Conservation (phyloP, 2,113 vertebrate species). For the Ailuropoda melanoleuca region DNA sequence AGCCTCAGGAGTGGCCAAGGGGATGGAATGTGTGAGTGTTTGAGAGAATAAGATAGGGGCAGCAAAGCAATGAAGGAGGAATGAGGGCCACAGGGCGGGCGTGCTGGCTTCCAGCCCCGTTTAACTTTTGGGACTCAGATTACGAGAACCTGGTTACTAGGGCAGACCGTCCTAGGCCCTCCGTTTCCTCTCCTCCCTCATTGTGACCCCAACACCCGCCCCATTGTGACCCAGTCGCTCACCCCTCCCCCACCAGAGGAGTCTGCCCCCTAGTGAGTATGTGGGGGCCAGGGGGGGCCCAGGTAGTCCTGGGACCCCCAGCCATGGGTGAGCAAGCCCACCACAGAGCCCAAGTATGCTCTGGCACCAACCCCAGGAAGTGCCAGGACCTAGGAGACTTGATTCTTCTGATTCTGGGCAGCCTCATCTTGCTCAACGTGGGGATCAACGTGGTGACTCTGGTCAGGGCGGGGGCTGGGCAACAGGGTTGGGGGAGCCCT, state of each 20-base stretch:
- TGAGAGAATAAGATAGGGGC: not conserved
- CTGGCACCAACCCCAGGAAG: slow-evolving; percentile 63
- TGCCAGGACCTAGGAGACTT: slow-evolving; percentile 78
- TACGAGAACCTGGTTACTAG: not conserved
- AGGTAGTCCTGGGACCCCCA: slow-evolving; percentile 67
- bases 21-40: not conserved
- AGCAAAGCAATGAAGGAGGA: not conserved
- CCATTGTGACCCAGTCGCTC: slow-evolving; percentile 59
- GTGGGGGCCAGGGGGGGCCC: slow-evolving; percentile 55
- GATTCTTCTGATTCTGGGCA: slow-evolving; percentile 75
- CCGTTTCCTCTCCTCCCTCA: not conserved
- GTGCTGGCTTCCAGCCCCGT: not conserved
- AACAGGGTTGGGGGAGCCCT: not conserved
- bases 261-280: slow-evolving; percentile 35
- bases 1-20: not conserved
- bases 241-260: slow-evolving; percentile 45
- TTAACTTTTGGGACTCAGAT: not conserved
- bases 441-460: slow-evolving; percentile 77
- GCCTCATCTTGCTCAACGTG: slow-evolving; percentile 75
- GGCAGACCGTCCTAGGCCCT: not conserved
- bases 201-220: slow-evolving; percentile 49
- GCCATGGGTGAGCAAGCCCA: slow-evolving; percentile 61
- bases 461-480: slow-evolving; percentile 64
- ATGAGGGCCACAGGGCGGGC: not conserved
- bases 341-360: slow-evolving; percentile 48